These are phyloP conservation scores for Mixornis gularis DNA, from an alignment of 2,113 vertebrate genomes.

Conservation along the genomic window DNA sequence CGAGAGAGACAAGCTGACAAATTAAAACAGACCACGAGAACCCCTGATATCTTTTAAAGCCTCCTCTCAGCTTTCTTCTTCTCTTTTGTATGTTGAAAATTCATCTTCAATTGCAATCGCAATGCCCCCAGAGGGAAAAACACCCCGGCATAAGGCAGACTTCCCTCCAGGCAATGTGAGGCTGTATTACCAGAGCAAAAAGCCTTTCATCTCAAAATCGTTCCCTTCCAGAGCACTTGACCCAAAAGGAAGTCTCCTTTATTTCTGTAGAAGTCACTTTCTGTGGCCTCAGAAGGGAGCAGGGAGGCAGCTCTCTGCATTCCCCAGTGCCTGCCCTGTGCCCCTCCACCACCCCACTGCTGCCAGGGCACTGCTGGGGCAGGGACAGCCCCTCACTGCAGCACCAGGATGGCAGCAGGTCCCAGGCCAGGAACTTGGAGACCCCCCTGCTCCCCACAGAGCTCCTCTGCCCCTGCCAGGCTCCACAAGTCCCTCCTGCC, in stretches of 20 bases:
- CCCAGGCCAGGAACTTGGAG: background rate
- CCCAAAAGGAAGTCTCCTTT: slow-evolving; percentile 40
- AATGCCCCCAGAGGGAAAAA: slow-evolving; percentile 3
- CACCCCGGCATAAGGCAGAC: slow-evolving; percentile 10
- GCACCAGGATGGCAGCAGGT: background rate
- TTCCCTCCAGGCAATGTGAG: slow-evolving; percentile 21
- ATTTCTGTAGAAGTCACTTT: slow-evolving; percentile 20
- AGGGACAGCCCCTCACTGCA: background rate
- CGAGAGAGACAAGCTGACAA: background rate
- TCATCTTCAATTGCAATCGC: slow-evolving; percentile 29
- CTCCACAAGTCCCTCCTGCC: background rate
- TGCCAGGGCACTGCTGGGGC: background rate
- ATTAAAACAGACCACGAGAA: background rate
- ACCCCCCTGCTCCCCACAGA: too few species aligned
- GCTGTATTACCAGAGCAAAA: background rate
- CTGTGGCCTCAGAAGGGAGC: background rate
- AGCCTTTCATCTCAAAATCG: slow-evolving; percentile 39
- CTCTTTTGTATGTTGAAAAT: slow-evolving; percentile 38
- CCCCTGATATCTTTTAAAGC: background rate
- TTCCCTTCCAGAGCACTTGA: slow-evolving; percentile 17
- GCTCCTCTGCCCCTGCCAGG: background rate
- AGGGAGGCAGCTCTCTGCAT: background rate
- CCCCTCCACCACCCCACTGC: background rate
- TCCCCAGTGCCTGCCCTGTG: fast-evolving
- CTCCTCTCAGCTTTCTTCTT: slow-evolving; percentile 15